phyloP scores from a whole-genome alignment of 2,888 invertebrate genomes.

The Fragum sueziense region DNA sequence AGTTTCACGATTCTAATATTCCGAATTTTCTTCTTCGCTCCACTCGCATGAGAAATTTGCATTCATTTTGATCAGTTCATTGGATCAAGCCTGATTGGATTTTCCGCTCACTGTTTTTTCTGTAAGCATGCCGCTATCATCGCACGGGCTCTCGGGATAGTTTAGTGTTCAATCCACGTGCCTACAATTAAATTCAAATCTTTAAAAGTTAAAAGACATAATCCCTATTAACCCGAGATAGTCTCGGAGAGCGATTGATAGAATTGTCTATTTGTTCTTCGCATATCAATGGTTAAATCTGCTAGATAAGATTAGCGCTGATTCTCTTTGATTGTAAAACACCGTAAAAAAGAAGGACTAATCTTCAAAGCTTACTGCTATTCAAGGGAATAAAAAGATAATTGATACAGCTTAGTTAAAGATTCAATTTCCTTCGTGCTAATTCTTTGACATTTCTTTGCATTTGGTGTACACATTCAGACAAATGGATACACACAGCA shows the following conservation, averaged over 20 bases:
- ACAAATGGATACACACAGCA: too few relatives aligned
- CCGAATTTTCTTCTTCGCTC: slow-evolving; percentile 58
- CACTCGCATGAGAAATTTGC: slow-evolving; percentile 58
- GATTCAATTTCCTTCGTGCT: not conserved
- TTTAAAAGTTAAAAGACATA: slow-evolving; percentile 62
- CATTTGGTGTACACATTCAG: too few relatives aligned
- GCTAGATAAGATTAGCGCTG: slow-evolving; percentile 21
- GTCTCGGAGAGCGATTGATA: slow-evolving; percentile 33
- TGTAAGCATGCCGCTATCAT: slow-evolving; percentile 43
- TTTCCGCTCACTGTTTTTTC: slow-evolving; percentile 56
- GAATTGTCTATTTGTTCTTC: slow-evolving; percentile 30
- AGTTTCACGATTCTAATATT: slow-evolving; percentile 60
- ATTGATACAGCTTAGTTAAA: not conserved
- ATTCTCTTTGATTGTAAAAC: slow-evolving; percentile 13
- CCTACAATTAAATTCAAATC: slow-evolving; percentile 64
- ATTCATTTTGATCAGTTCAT: slow-evolving; percentile 62
- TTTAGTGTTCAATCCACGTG: slow-evolving; percentile 58
- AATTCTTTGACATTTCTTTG: too few relatives aligned
- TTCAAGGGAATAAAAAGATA: slow-evolving; percentile 10
- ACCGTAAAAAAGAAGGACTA: slow-evolving; percentile 9
- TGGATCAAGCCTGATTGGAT: slow-evolving; percentile 54
- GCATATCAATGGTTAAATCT: slow-evolving; percentile 19
- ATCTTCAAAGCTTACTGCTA: slow-evolving; percentile 17
- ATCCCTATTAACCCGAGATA: slow-evolving; percentile 60
- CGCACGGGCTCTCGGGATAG: slow-evolving; percentile 46